A percentile compares a stretch with the other conserved stretches of the same genome.
Evolutionary conservation across 1,140 invertebrate species (phyloP).

Genomic region (Tetragnatha versicolor): DNA sequence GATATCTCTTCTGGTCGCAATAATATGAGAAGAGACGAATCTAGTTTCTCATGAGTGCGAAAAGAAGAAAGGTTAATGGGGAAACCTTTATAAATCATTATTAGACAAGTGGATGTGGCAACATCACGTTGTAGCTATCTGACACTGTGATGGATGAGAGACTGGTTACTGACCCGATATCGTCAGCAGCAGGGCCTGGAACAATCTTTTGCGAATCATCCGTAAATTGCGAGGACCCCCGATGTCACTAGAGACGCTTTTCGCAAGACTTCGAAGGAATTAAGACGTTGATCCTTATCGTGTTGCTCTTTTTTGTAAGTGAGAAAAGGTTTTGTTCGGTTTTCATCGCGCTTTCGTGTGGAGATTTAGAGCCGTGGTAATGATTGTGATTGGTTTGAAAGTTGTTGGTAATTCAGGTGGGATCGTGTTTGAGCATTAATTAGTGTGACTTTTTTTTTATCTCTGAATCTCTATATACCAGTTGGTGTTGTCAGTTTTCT

Average conservation of each 20-base stretch:
- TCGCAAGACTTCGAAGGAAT: not conserved
- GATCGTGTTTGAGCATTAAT: no score
- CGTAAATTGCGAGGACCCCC: constrained; percentile 18
- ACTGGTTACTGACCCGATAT: constrained; percentile 40
- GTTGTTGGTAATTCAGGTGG: no score
- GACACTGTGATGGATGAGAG: constrained; percentile 43
- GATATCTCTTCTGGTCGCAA: not conserved
- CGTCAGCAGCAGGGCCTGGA: not conserved
- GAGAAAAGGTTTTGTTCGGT: no score
- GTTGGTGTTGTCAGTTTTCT: no score
- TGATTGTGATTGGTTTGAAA: no score
- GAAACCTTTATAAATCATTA: constrained; percentile 53
- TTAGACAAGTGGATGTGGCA: constrained; percentile 52
- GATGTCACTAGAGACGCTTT: constrained; percentile 1
- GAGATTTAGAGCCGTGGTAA: no score
- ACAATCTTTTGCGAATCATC: constrained; percentile 17
- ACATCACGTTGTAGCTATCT: constrained; percentile 40
- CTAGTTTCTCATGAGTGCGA: constrained; percentile 12
- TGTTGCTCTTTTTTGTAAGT: not conserved
- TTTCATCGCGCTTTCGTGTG: no score
- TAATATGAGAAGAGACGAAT: not conserved
- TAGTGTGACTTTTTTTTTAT: no score
- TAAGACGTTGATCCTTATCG: constrained; percentile 2
- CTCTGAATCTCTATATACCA: no score
- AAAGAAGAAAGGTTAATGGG: constrained; percentile 50